phyloP scores from a whole-genome alignment of 2,113 vertebrate species.

The Solenodon paradoxus region DNA sequence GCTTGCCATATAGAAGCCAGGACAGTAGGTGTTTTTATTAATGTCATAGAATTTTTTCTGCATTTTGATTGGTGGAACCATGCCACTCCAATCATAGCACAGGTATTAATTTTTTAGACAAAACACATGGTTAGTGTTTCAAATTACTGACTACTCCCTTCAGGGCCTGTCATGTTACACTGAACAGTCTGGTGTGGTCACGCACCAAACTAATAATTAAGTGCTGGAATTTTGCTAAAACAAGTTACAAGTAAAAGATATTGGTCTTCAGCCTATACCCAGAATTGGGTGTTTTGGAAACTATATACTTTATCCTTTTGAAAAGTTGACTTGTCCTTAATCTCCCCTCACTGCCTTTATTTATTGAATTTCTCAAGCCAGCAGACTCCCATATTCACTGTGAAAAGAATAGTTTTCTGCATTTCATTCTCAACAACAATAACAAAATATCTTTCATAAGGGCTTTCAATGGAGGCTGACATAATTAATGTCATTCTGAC shows the following conservation, averaged over 20 bases:
- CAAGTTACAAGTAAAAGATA: conserved; percentile 72
- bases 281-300: conserved; percentile 71
- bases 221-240: conserved; percentile 77
- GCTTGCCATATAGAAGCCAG: conserved; percentile 26
- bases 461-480: conserved; percentile 30
- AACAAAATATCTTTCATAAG: conserved; percentile 37
- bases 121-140: conserved; percentile 77
- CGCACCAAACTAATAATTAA: conserved; percentile 79
- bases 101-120: conserved; percentile 77
- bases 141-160: conserved; percentile 76
- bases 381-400: neutral
- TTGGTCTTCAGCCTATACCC: conserved; percentile 66
- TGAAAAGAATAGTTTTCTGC: conserved; percentile 27
- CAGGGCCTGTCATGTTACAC: conserved; percentile 71
- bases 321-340: conserved; percentile 67
- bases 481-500: conserved; percentile 36
- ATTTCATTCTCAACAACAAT: conserved; percentile 43
- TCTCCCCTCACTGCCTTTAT: neutral
- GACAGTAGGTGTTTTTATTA: conserved; percentile 68
- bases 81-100: conserved; percentile 63
- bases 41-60: neutral
- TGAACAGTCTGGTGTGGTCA: conserved; percentile 71
- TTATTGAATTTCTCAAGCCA: conserved; percentile 28
- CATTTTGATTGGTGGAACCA: conserved; percentile 63
- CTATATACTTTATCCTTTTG: conserved; percentile 64